Base-by-base conservation (phyloP, 2,113 vertebrate species). In the Promerops cafer region DNA sequence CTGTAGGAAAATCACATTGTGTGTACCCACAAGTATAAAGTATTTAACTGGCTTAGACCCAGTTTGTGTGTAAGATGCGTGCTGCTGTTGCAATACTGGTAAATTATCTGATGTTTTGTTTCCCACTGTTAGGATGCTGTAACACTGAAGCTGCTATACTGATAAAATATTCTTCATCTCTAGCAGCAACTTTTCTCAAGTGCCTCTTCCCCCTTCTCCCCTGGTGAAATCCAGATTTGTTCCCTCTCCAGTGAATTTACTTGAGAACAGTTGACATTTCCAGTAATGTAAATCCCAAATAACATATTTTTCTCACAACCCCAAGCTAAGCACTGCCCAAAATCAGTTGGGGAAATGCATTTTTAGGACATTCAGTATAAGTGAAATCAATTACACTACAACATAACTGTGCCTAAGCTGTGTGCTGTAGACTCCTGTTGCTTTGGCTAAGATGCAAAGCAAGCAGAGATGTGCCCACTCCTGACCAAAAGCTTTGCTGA, bases 1-100 rank as follows among this genome's bases (percentile, higher is more conserved):
- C 22, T 40, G 22, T 9, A 90, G 70, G 64, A 92, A 94, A 83
- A 77, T n/a, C 31, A 31, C 7, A 24, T 27, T 4, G 27, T 60
- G 2, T 18, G 31, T 35, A 49, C 7, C 16, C 10, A 50, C 13
- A 17, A 0, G 1, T 63, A 12, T 16, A 72, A 76, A 66, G 3
- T 0, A 1, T 47, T 63, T 82, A 70, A 57, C 66, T 45, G 4
- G 13, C 14, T 89, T 42, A 79, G 11, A 61, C 13, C 0, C 20
- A 49, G 18, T 3, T 12, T 83, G 11, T 2, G 3, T 61, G 31
- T 15, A 72, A 80, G 90, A 47, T 21, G 6, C 7, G 3, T 63
- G 54, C 17, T 90, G 33, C n/a, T 86, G 30, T 56, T 70, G 24
- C 19, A 30, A 26, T 44, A 37, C 5, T 2, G 1, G 16, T 61